These are phyloP conservation scores for Yponomeuta evonymella DNA, from an alignment of 2,888 invertebrate species.

Conservation along the genomic window DNA sequence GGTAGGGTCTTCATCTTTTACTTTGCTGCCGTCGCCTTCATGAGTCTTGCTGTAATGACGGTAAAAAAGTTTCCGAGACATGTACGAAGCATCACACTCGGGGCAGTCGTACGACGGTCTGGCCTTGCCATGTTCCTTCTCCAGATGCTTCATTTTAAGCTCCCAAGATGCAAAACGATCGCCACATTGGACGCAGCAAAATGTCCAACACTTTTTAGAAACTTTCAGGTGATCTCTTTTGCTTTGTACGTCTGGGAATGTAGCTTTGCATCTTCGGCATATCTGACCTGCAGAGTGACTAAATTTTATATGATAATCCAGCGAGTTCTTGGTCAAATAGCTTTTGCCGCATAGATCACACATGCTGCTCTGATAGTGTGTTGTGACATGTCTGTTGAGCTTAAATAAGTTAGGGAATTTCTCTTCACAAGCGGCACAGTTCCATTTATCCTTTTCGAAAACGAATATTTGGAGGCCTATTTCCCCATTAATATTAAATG, in stretches of 20 bases:
- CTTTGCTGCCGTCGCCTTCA: too few relatives aligned
- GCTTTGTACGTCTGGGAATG: constrained; percentile 43
- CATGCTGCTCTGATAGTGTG: constrained; percentile 52
- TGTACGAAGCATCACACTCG: constrained; percentile 44
- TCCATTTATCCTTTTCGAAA: constrained; percentile 46
- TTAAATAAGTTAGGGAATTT: constrained; percentile 49
- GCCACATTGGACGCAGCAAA: constrained; percentile 48
- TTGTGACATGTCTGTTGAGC: constrained; percentile 52
- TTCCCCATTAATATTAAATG: constrained; percentile 40
- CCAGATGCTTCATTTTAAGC: constrained; percentile 47
- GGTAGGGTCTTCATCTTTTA: too few relatives aligned
- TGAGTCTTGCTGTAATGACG: too few relatives aligned
- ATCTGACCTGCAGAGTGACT: constrained; percentile 43
- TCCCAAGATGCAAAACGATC: constrained; percentile 62
- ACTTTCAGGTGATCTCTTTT: constrained; percentile 44
- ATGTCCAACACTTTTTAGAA: constrained; percentile 50
- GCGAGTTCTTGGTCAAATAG: constrained; percentile 48
- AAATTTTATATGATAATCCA: constrained; percentile 53
- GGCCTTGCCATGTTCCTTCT: constrained; percentile 36
- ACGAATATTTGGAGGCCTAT: constrained; percentile 55
- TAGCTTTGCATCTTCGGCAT: constrained; percentile 56
- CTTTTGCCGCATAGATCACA: constrained; percentile 60
- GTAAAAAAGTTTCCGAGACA: too few relatives aligned
- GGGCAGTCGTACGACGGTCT: constrained; percentile 43
- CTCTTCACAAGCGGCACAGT: constrained; percentile 45